phyloP scores from a whole-genome alignment of 2,888 invertebrate species.

The Gasteruption jaculator region DNA sequence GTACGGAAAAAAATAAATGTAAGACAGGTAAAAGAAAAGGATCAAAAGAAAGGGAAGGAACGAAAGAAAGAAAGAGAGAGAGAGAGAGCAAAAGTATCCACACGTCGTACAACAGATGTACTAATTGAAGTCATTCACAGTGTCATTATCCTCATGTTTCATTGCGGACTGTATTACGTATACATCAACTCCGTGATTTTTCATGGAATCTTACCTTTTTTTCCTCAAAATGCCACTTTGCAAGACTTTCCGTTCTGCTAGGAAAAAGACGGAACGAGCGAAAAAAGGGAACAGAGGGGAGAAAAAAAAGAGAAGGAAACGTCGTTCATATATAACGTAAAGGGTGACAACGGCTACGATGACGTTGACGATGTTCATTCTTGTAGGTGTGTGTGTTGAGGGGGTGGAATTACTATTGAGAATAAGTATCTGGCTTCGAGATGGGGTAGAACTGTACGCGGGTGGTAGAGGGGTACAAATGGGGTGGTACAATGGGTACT shows the following conservation, averaged over 20 bases:
- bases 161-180: too few relatives aligned
- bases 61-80: constrained; percentile 17
- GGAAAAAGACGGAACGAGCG: constrained; percentile 2
- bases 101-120: constrained; percentile 38
- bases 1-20: too few relatives aligned
- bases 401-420: constrained; percentile 49
- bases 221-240: constrained; percentile 28
- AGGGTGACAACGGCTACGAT: too few relatives aligned
- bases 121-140: constrained; percentile 48
- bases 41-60: constrained; percentile 18
- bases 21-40: constrained; percentile 12
- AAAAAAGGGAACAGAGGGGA: constrained; percentile 14
- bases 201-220: too few relatives aligned
- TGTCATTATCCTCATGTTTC: constrained; percentile 32
- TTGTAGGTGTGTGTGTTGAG: constrained; percentile 25
- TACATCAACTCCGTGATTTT: constrained; percentile 28
- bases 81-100: too few relatives aligned
- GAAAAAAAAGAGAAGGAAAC: constrained; percentile 15
- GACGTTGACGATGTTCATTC: too few relatives aligned
- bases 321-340: too few relatives aligned
- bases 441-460: constrained; percentile 33
- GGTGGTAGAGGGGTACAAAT: constrained; percentile 45
- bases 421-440: constrained; percentile 52
- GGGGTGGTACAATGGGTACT: constrained; percentile 51
- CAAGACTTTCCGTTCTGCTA: constrained; percentile 28